Evolutionary conservation across 2,888 invertebrate genomes (phyloP).

Genomic region (Hyles lineata): DNA sequence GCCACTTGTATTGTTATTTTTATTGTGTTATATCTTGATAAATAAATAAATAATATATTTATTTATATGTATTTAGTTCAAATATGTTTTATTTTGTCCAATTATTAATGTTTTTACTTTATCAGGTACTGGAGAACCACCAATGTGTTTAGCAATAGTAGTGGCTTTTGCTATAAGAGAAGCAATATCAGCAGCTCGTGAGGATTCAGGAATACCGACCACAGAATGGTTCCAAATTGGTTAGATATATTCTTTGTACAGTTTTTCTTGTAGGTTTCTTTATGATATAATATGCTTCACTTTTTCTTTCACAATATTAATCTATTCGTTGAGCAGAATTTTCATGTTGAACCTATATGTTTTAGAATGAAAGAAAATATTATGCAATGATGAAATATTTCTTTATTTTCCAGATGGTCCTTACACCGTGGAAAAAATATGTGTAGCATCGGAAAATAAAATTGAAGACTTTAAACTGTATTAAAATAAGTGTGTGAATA

Average conservation of each 20-base stretch:
- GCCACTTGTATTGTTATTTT: no score
- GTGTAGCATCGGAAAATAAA: conserved; percentile 46
- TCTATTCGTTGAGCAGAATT: no score
- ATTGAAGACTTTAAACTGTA: conserved; percentile 52
- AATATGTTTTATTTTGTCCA: no score
- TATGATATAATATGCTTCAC: conserved; percentile 30
- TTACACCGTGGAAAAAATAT: conserved; percentile 66
- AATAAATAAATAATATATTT: no score
- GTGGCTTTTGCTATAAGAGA: conserved; percentile 86
- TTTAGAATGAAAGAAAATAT: no score
- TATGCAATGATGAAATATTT: no score
- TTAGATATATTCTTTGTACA: conserved; percentile 50
- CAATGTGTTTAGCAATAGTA: conserved; percentile 72
- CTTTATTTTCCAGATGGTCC: conserved; percentile 74
- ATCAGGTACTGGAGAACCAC: conserved; percentile 81
- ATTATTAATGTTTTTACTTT: background rate
- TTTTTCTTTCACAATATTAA: background rate
- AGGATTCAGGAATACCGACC: conserved; percentile 81
- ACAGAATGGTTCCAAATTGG: conserved; percentile 85
- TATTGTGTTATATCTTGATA: no score
- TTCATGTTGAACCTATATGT: no score
- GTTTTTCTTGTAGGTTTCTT: conserved; percentile 34
- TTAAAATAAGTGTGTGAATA: conserved; percentile 31
- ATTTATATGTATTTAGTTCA: no score
- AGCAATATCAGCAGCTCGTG: conserved; percentile 86